Conservation (phyloP, 2,797 vertebrate species). For the Lepus oiostolus region DNA sequence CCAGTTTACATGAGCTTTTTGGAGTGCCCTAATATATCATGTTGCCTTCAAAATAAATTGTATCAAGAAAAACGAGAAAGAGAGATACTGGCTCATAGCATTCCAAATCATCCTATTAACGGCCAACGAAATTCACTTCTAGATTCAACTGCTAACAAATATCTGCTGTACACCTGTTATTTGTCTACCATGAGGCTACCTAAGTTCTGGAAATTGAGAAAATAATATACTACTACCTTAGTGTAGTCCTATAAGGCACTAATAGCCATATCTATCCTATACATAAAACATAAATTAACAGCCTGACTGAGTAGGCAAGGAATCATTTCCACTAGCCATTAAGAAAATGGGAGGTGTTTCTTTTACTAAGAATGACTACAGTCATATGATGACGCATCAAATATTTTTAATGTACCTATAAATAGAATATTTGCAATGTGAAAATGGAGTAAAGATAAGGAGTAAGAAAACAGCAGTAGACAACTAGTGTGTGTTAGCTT, state of each 20-base stretch:
- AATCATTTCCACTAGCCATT: not conserved
- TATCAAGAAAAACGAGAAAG: not conserved
- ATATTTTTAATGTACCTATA: not conserved
- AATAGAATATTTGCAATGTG: not conserved
- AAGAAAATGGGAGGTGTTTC: not conserved
- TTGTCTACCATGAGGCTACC: not conserved
- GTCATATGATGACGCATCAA: not conserved
- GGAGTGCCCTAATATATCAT: not conserved
- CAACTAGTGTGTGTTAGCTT: not conserved
- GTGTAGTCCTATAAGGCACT: not conserved
- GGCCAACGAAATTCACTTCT: not conserved
- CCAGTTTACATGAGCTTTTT: no score
- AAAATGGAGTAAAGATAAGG: not conserved
- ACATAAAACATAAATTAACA: not conserved
- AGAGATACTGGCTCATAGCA: not conserved
- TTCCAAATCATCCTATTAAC: not conserved
- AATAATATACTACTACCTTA: not conserved
- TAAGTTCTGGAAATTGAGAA: not conserved
- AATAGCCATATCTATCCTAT: not conserved
- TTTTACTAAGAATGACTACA: not conserved
- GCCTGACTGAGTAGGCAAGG: not conserved
- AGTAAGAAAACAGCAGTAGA: not conserved
- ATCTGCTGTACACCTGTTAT: not conserved
- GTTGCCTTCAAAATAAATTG: slow-evolving; percentile 26
- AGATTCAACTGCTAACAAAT: not conserved